Evolutionary conservation across 2,888 invertebrate species (phyloP).

Genomic region (Aspidiotus destructor): DNA sequence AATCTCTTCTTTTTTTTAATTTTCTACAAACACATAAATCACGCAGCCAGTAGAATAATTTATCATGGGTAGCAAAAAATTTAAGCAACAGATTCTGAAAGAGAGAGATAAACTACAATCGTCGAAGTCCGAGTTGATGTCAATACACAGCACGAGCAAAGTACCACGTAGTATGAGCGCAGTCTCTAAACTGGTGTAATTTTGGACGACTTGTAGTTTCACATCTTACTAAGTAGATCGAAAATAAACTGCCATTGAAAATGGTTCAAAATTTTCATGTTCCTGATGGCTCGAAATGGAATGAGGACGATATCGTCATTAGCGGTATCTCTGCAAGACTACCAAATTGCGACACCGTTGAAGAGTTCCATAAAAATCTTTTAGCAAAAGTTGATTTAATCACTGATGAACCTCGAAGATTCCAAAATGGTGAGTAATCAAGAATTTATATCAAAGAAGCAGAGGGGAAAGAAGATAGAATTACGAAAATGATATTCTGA

Average conservation of each 20-base stretch:
- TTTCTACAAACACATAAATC: no score
- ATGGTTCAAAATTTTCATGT: constrained; percentile 11
- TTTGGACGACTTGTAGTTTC: background rate
- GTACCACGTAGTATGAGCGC: no score
- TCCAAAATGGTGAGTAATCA: constrained; percentile 21
- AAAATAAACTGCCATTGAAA: background rate
- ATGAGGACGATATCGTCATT: constrained; percentile 31
- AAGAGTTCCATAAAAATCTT: constrained; percentile 30
- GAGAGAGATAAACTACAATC: no score
- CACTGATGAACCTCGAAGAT: constrained; percentile 27
- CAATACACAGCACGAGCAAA: no score
- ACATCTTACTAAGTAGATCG: background rate
- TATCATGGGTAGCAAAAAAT: no score
- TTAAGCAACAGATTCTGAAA: no score
- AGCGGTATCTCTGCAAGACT: constrained; percentile 27
- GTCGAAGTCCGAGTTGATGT: no score
- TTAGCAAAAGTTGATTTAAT: constrained; percentile 25
- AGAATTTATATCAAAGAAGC: background rate
- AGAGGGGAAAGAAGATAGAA: background rate
- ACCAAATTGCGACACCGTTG: constrained; percentile 28
- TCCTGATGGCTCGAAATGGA: constrained; percentile 27
- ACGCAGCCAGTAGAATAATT: no score
- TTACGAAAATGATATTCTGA: background rate
- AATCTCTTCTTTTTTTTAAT: no score
- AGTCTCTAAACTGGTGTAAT: no score